phyloP scores from a whole-genome alignment of 2,888 invertebrate species.

The Euphydryas editha region DNA sequence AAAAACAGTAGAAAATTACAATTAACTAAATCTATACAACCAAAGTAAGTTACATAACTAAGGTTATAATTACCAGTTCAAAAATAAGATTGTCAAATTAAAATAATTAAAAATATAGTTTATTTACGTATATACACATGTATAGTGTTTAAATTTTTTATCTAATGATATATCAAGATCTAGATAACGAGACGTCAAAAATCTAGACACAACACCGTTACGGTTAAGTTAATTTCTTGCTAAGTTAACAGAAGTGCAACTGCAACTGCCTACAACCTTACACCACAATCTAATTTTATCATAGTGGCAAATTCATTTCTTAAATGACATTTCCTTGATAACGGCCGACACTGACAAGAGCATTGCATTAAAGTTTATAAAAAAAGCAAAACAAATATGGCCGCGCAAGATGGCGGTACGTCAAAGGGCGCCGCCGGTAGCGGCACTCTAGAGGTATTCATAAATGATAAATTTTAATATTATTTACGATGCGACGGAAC shows the following conservation, averaged over 20 bases:
- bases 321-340: slow-evolving; percentile 58
- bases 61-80: too few relatives aligned
- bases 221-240: neutral
- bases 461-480: slow-evolving; percentile 82
- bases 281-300: slow-evolving; percentile 43
- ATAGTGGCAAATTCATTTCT: slow-evolving; percentile 49
- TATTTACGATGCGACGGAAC: slow-evolving; percentile 69
- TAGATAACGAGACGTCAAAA: too few relatives aligned
- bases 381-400: slow-evolving; percentile 75
- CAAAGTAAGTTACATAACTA: too few relatives aligned
- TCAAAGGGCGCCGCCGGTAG: slow-evolving; percentile 79
- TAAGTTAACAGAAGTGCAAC: slow-evolving; percentile 8
- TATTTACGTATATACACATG: too few relatives aligned
- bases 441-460: slow-evolving; percentile 73
- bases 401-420: slow-evolving; percentile 72
- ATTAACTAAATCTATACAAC: too few relatives aligned
- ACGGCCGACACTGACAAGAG: slow-evolving; percentile 71
- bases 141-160: too few relatives aligned
- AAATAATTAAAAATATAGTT: too few relatives aligned
- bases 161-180: too few relatives aligned
- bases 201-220: neutral
- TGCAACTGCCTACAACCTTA: slow-evolving; percentile 11
- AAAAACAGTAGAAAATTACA: too few relatives aligned
- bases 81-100: too few relatives aligned
- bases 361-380: slow-evolving; percentile 72